A percentile compares a stretch with the other conserved stretches of the same genome.
Conservation (phyloP, 2,797 vertebrate species). For the Macropodus opercularis region DNA sequence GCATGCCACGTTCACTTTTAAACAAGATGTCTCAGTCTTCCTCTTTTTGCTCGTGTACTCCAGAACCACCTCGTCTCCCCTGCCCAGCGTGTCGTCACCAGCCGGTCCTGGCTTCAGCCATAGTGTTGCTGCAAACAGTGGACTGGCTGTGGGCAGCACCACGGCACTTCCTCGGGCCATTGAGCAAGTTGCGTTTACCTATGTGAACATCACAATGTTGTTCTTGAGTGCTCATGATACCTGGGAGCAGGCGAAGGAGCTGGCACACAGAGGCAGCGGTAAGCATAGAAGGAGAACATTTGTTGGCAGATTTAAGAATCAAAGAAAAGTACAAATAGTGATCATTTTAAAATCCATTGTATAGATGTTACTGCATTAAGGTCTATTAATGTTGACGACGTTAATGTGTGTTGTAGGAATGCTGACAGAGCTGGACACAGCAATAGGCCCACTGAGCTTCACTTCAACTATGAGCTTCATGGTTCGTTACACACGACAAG, state of each 20-base stretch:
- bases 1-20: not conserved
- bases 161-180: slow-evolving; percentile 84
- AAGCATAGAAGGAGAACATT: slow-evolving; percentile 46
- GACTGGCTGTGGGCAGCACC: slow-evolving; percentile 47
- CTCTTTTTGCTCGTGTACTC: not conserved
- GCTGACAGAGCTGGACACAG: slow-evolving; percentile 85
- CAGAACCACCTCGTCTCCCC: slow-evolving; percentile 85
- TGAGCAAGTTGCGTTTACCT: slow-evolving; percentile 87
- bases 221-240: slow-evolving; percentile 88
- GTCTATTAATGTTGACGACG: not conserved
- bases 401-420: slow-evolving; percentile 80
- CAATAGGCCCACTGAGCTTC: slow-evolving; percentile 81
- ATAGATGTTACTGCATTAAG: too few relatives aligned
- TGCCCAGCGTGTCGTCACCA: slow-evolving; percentile 85
- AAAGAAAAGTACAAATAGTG: too few relatives aligned
- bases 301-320: too few relatives aligned
- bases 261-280: slow-evolving; percentile 87
- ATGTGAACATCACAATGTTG: slow-evolving; percentile 90
- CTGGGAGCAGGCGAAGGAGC: slow-evolving; percentile 91
- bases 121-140: slow-evolving; percentile 46
- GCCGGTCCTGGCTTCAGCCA: slow-evolving; percentile 77
- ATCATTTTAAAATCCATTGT: too few relatives aligned
- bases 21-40: not conserved
- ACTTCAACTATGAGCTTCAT: slow-evolving; percentile 86
- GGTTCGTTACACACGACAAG: slow-evolving; percentile 88